Percentiles rank a stretch among this genome's conserved stretches.
These are phyloP conservation scores for Trachelipus rathkii DNA, from an alignment of 1,140 invertebrate genomes.

Conservation along the genomic window DNA sequence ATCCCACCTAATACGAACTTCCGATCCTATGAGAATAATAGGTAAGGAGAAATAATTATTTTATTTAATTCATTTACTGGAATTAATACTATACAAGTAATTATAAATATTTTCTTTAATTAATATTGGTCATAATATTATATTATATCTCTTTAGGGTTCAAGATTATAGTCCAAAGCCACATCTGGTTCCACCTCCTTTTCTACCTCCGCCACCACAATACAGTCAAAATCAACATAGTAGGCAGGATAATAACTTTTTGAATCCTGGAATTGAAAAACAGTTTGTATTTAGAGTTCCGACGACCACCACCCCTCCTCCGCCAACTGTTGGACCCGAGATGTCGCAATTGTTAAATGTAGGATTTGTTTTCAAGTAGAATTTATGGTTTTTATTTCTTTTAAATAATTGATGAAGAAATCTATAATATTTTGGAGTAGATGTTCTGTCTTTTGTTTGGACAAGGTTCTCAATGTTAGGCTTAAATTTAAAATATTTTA, in stretches of 20 bases:
- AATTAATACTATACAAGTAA: no score
- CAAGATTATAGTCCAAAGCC: background rate
- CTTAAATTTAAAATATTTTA: background rate
- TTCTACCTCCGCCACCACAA: background rate
- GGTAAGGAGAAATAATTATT: no score
- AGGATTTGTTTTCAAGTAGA: background rate
- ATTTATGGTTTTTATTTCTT: background rate
- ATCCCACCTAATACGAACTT: no score
- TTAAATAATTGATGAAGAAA: no score
- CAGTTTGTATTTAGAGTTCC: conserved; percentile 4
- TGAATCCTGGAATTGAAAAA: background rate
- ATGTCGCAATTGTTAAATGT: conserved; percentile 24
- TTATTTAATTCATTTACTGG: no score
- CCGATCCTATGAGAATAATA: no score
- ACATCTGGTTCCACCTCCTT: background rate
- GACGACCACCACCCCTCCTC: background rate
- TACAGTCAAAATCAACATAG: background rate
- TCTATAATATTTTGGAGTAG: no score
- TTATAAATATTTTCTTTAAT: no score
- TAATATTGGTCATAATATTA: no score
- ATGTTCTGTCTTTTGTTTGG: no score
- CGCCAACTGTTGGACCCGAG: conserved; percentile 24
- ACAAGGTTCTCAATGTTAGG: no score
- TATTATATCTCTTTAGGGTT: no score
- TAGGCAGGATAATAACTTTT: background rate